Conservation (phyloP, 1,140 invertebrate genomes). For the Mya arenaria region DNA sequence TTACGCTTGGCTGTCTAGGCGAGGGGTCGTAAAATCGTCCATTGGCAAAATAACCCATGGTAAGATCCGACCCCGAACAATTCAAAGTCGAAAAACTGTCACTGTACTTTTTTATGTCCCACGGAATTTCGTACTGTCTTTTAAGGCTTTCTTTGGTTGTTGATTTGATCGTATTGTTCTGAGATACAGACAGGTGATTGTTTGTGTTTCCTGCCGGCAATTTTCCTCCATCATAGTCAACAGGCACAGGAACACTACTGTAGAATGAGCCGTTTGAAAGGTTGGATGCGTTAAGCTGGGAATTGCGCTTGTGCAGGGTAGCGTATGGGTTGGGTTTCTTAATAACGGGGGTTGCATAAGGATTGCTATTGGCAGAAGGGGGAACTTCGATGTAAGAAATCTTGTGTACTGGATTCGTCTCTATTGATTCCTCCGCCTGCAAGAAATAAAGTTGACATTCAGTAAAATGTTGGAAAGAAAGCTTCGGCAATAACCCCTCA, state of each 20-base stretch:
- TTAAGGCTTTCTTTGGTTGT: slow-evolving; percentile 48
- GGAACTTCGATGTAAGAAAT: slow-evolving; percentile 74
- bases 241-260: slow-evolving; percentile 71
- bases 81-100: slow-evolving; percentile 44
- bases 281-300: slow-evolving; percentile 53
- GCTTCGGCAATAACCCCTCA: too few relatives aligned
- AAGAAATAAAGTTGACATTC: too few relatives aligned
- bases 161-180: slow-evolving; percentile 45
- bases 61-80: slow-evolving; percentile 55
- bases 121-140: slow-evolving; percentile 44
- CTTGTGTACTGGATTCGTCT: slow-evolving; percentile 55
- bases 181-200: slow-evolving; percentile 52
- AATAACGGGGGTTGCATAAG: slow-evolving; percentile 60
- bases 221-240: slow-evolving; percentile 54
- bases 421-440: slow-evolving; percentile 48
- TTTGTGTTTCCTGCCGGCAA: not conserved
- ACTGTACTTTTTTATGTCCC: slow-evolving; percentile 43
- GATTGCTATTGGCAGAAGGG: slow-evolving; percentile 51
- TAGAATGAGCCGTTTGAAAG: slow-evolving; percentile 65
- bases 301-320: slow-evolving; percentile 50
- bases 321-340: slow-evolving; percentile 58
- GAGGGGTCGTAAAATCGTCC: slow-evolving; percentile 76
- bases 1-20: slow-evolving; percentile 25
- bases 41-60: slow-evolving; percentile 72
- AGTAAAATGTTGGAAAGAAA: too few relatives aligned